These are phyloP conservation scores for Tetraodon nigroviridis DNA, from an alignment of 2,113 vertebrate genomes.

Conservation along the genomic window DNA sequence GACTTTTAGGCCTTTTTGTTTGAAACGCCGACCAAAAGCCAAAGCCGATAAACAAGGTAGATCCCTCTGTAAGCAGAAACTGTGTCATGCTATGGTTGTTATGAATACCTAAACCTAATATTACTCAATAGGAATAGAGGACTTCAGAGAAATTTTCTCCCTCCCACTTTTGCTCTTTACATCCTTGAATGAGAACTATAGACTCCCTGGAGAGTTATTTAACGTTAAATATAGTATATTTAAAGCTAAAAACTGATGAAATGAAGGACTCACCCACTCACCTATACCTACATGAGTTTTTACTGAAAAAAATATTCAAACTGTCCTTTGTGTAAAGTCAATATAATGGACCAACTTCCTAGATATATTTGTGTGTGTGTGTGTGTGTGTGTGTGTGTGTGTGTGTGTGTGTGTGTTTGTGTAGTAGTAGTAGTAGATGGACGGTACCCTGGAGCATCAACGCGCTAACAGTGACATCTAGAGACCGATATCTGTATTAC, in stretches of 20 bases:
- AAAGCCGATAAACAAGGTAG: constrained; percentile 65
- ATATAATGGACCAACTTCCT: too few species aligned
- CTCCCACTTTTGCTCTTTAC: constrained; percentile 3
- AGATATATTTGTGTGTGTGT: too few species aligned
- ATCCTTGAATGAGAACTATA: too few species aligned
- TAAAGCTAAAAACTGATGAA: too few species aligned
- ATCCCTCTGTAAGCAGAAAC: constrained; percentile 60
- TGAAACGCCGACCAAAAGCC: constrained; percentile 59
- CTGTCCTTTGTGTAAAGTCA: too few species aligned
- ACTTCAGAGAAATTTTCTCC: constrained; percentile 25
- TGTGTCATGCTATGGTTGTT: constrained; percentile 49
- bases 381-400: too few species aligned
- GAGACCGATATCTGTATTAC: constrained; percentile 10
- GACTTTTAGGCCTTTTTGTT: constrained; percentile 59
- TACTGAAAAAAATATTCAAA: too few species aligned
- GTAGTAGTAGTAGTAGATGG: too few species aligned
- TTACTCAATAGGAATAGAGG: constrained; percentile 62
- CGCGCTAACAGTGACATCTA: constrained; percentile 45
- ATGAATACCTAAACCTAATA: constrained; percentile 60
- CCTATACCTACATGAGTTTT: too few species aligned
- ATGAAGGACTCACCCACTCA: background rate
- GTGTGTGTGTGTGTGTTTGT: too few species aligned
- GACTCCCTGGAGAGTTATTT: too few species aligned
- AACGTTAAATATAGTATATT: too few species aligned
- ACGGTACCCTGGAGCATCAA: background rate